These are phyloP conservation scores for Lycorma delicatula DNA, from an alignment of 1,140 invertebrate species.

Conservation along the genomic window DNA sequence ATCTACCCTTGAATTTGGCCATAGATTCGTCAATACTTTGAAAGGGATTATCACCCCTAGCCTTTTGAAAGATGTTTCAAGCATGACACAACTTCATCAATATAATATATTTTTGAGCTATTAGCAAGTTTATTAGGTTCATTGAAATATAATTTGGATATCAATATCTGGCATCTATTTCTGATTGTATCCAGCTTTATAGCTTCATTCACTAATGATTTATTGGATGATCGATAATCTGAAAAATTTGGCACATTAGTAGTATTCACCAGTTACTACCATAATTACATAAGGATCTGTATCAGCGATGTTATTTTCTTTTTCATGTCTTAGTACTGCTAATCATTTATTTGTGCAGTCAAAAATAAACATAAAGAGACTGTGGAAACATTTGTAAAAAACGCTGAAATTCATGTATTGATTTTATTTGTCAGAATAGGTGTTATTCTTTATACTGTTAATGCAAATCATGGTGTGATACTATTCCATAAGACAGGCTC, in stretches of 20 bases:
- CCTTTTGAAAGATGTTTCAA: constrained; percentile 19
- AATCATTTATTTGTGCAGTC: constrained; percentile 7
- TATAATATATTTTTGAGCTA: constrained; percentile 25
- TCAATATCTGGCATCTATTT: constrained; percentile 22
- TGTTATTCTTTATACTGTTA: no score
- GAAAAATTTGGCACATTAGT: constrained; percentile 16
- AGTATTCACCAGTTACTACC: constrained; percentile 15
- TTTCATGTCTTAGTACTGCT: no score
- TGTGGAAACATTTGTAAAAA: constrained; percentile 15
- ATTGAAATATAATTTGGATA: constrained; percentile 31
- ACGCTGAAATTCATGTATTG: no score
- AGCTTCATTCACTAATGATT: constrained; percentile 27
- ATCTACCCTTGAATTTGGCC: constrained; percentile 28
- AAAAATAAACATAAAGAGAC: constrained; percentile 14
- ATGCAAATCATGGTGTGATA: no score
- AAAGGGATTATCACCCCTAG: neutral
- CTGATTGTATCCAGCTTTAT: constrained; percentile 27
- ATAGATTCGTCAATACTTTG: constrained; percentile 25
- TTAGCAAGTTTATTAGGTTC: constrained; percentile 21
- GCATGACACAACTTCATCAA: constrained; percentile 20
- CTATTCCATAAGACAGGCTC: no score
- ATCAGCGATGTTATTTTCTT: constrained; percentile 2
- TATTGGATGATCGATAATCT: constrained; percentile 24
- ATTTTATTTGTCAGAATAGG: no score
- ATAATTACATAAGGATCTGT: constrained; percentile 13